These are phyloP conservation scores for Argyrosomus japonicus DNA, from an alignment of 2,113 vertebrate genomes.

Conservation along the genomic window DNA sequence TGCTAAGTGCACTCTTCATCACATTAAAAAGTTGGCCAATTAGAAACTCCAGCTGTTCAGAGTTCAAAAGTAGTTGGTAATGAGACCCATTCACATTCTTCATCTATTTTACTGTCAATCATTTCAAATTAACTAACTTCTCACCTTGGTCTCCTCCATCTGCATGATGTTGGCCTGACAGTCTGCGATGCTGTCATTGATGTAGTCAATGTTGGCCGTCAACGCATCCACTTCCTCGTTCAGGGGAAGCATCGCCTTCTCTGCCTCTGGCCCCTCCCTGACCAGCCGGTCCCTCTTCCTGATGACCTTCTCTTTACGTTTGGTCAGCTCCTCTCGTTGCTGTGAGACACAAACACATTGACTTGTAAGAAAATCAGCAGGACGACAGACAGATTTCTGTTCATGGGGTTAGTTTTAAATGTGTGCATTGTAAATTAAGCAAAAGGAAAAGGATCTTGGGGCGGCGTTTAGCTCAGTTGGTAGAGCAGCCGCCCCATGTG, in stretches of 20 bases:
- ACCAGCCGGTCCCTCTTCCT: constrained; percentile 88
- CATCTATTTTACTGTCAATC: neutral
- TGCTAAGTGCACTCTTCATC: neutral
- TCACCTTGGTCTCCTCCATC: constrained; percentile 96
- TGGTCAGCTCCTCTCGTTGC: constrained; percentile 98
- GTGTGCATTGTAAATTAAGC: neutral
- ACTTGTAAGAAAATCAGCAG: neutral
- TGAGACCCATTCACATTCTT: neutral
- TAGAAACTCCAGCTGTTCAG: neutral
- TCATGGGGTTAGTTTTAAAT: neutral
- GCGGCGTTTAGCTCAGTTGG: no score
- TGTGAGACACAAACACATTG: constrained; percentile 54
- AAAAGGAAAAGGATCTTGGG: no score
- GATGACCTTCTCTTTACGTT: constrained; percentile 92
- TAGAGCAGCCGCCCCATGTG: no score
- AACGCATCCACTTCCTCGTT: constrained; percentile 94
- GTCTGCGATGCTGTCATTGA: constrained; percentile 96
- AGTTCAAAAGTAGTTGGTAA: neutral
- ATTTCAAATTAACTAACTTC: neutral
- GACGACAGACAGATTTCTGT: neutral
- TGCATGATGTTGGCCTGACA: constrained; percentile 99
- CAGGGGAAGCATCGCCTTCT: constrained; percentile 86
- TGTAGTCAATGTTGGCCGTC: constrained; percentile 95
- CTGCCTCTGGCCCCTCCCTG: constrained; percentile 87
- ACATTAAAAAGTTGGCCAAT: neutral